Conservation (phyloP, 2,797 vertebrate species). For the Pseudomugil tenellus region DNA sequence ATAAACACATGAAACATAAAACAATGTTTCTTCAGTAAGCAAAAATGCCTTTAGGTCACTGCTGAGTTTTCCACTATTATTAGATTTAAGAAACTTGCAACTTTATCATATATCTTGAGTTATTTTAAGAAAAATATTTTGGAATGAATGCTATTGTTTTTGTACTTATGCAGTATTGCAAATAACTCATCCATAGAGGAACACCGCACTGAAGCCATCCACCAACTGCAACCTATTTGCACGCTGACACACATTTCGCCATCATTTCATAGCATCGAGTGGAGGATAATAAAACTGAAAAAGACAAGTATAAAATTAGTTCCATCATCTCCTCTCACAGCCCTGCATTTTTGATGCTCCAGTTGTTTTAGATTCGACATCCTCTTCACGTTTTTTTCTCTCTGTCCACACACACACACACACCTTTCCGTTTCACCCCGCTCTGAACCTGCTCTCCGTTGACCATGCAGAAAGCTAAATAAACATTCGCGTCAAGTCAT, state of each 20-base stretch:
- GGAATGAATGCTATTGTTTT: neutral
- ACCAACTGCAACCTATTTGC: neutral
- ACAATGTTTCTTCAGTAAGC: neutral
- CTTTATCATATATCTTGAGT: neutral
- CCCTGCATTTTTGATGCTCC: constrained; percentile 7
- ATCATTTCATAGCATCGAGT: neutral
- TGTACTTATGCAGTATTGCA: neutral
- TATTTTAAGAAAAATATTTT: neutral
- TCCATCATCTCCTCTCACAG: constrained; percentile 17
- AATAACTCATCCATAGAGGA: neutral
- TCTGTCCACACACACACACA: constrained; percentile 40
- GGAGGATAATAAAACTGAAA: constrained; percentile 8
- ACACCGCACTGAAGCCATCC: neutral
- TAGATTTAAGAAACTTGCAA: neutral
- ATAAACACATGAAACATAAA: neutral
- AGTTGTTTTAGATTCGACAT: constrained; percentile 53
- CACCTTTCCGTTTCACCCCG: constrained; percentile 77
- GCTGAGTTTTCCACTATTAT: neutral
- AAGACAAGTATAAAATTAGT: constrained; percentile 16
- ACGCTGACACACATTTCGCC: neutral
- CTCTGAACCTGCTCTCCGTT: constrained; percentile 71
- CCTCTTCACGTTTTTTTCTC: constrained; percentile 39
- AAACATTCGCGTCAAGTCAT: constrained; percentile 65
- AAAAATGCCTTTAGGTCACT: neutral
- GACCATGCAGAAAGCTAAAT: constrained; percentile 70